Conservation (phyloP, 2,888 invertebrate genomes). For the Lamproptera curius region DNA sequence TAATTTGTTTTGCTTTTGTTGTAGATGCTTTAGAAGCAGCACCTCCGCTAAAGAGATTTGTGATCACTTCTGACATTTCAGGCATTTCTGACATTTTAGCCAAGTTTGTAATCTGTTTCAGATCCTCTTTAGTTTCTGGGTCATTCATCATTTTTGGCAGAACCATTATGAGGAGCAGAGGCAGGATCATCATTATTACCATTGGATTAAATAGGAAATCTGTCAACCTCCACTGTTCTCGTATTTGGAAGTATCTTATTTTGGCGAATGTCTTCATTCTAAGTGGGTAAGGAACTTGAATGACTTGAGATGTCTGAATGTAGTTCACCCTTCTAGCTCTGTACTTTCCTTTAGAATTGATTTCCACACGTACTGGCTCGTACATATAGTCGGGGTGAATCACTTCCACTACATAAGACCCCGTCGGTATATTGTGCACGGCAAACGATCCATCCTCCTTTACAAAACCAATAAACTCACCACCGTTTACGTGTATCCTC, state of each 20-base stretch:
- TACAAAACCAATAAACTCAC: slow-evolving; percentile 91
- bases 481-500: slow-evolving; percentile 91
- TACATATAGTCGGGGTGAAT: slow-evolving; percentile 94
- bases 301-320: slow-evolving; percentile 93
- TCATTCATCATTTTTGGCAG: slow-evolving; percentile 98
- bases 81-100: slow-evolving; percentile 92
- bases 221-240: slow-evolving; percentile 98
- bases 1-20: slow-evolving; percentile 66
- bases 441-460: slow-evolving; percentile 95
- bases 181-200: slow-evolving; percentile 98
- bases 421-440: slow-evolving; percentile 91
- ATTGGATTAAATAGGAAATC: slow-evolving; percentile 98
- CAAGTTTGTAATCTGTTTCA: slow-evolving; percentile 92
- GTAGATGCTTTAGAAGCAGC: slow-evolving; percentile 65
- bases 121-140: slow-evolving; percentile 97
- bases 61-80: slow-evolving; percentile 97
- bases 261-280: slow-evolving; percentile 90
- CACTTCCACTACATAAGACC: slow-evolving; percentile 96
- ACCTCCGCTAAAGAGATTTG: slow-evolving; percentile 89
- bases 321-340: slow-evolving; percentile 96
- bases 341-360: slow-evolving; percentile 97
- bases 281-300: slow-evolving; percentile 95
- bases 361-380: slow-evolving; percentile 97
- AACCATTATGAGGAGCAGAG: slow-evolving; percentile 92
- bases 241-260: slow-evolving; percentile 92